Conservation (phyloP, 2,113 vertebrate species). For the Silurus glanis region DNA sequence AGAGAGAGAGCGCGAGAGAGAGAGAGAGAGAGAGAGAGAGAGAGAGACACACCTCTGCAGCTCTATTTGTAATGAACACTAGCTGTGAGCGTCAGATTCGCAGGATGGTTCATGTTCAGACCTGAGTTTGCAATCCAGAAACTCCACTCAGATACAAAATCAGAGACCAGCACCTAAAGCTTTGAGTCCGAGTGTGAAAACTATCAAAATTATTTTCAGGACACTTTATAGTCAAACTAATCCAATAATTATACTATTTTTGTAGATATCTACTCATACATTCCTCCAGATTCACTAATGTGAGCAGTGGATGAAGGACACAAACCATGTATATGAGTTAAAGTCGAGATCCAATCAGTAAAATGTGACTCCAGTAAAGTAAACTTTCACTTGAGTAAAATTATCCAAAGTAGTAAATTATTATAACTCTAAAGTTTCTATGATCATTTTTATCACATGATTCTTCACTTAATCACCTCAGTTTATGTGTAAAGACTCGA, state of each 20-base stretch:
- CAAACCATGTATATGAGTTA: no score
- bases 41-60: background rate
- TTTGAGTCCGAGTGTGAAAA: background rate
- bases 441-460: no score
- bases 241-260: background rate
- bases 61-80: conserved; percentile 22
- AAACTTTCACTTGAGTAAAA: no score
- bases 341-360: no score
- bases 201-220: background rate
- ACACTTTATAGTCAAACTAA: background rate
- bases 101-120: conserved; percentile 13
- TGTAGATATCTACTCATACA: background rate
- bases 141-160: background rate
- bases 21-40: no score
- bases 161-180: background rate
- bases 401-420: no score
- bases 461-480: no score
- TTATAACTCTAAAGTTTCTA: no score
- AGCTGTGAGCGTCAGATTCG: conserved; percentile 3
- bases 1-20: no score
- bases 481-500: no score
- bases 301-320: no score
- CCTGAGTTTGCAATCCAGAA: background rate
- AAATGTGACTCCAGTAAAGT: no score
- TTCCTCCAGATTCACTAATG: background rate